Conservation (phyloP, 2,113 vertebrate species). For the mouse (Mus musculus) region GRCm39 chrX:19249001-19249500, state of each 20-base stretch:
- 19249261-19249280: conserved; percentile 35
- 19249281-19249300: neutral
- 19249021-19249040: neutral
- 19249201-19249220: neutral
- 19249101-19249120: neutral
- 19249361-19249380: neutral
- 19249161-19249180: neutral
- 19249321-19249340: conserved; percentile 6
- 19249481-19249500: neutral
- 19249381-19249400: neutral
- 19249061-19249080: neutral
- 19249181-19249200: neutral
- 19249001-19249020: neutral
- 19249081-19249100: neutral
- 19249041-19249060: neutral
- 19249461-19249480: neutral
- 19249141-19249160: neutral
- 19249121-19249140: neutral
- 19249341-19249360: conserved; percentile 20
- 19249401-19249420: neutral
- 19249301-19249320: neutral
- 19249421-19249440: neutral
- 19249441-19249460: neutral
- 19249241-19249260: neutral
- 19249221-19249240: neutral